A percentile compares a stretch with the other conserved stretches of the same genome.
phyloP scores from a whole-genome alignment of 2,797 vertebrate genomes.

The Anniella stebbinsi region DNA sequence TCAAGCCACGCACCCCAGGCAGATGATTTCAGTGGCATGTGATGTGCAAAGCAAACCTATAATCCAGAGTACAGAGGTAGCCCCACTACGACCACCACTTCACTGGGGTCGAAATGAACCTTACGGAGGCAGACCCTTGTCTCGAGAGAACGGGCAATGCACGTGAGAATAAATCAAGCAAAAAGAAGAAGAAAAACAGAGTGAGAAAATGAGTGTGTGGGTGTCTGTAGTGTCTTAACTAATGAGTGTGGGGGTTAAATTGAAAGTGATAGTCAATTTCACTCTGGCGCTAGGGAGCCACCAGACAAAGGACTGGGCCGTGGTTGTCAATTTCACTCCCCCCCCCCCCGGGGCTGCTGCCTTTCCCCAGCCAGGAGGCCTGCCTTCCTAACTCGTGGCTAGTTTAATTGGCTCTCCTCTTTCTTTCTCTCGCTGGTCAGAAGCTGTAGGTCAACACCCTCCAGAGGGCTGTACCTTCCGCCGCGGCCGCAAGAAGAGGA shows the following conservation, averaged over 20 bases:
- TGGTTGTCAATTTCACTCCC: background rate
- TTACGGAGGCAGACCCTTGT: background rate
- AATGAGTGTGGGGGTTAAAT: background rate
- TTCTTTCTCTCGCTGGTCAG: slow-evolving; percentile 40
- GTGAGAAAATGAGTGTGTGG: background rate
- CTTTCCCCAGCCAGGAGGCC: background rate
- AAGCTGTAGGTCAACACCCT: slow-evolving; percentile 68
- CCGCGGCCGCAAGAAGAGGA: slow-evolving; percentile 94
- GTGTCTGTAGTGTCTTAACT: background rate
- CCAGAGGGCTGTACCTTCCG: slow-evolving; percentile 80
- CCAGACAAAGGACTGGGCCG: background rate
- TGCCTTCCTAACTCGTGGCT: background rate
- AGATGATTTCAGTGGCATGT: background rate
- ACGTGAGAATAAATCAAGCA: background rate
- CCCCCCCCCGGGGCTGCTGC: background rate
- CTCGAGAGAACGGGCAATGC: background rate
- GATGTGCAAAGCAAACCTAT: background rate
- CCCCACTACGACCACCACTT: background rate
- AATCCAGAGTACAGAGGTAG: background rate
- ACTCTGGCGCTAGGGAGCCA: background rate
- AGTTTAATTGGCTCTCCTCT: background rate
- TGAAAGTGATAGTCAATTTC: background rate
- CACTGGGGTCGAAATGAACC: background rate
- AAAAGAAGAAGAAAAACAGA: too few species aligned
- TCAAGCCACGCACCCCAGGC: background rate